phyloP scores from a whole-genome alignment of 64 coral and sea anemone species.

The Trachythela sp. region DNA sequence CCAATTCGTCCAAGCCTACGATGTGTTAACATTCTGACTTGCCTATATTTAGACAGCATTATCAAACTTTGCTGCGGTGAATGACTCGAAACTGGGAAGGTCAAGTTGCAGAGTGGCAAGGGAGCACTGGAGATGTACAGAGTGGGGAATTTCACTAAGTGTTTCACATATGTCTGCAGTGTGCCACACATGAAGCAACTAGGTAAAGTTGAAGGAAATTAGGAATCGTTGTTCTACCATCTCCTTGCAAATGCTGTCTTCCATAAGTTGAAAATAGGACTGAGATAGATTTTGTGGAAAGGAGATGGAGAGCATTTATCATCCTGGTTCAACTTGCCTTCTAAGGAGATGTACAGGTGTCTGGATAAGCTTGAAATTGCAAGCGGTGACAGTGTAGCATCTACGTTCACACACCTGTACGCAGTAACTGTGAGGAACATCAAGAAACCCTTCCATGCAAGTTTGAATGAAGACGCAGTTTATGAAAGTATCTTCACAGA shows the following conservation, averaged over 20 bases:
- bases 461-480: no score
- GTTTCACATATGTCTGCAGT: neutral
- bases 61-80: neutral
- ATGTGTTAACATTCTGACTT: neutral
- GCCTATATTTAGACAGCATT: neutral
- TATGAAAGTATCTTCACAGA: slow-evolving; percentile 24
- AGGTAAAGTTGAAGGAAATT: neutral
- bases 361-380: slow-evolving; percentile 13
- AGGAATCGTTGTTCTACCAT: neutral
- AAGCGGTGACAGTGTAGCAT: neutral
- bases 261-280: slow-evolving; percentile 9
- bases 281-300: slow-evolving; percentile 11
- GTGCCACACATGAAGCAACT: neutral
- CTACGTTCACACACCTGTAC: neutral
- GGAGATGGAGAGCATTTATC: neutral
- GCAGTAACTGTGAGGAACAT: neutral
- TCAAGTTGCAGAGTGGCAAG: neutral
- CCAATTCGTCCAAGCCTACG: slow-evolving; percentile 22
- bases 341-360: neutral
- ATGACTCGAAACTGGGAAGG: neutral
- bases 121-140: neutral
- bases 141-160: neutral
- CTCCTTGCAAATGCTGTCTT: neutral
- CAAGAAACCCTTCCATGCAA: no score
- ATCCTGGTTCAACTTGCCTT: neutral